Conservation (phyloP, 2,888 invertebrate species). For the Disparrhopalites patrizii region DNA sequence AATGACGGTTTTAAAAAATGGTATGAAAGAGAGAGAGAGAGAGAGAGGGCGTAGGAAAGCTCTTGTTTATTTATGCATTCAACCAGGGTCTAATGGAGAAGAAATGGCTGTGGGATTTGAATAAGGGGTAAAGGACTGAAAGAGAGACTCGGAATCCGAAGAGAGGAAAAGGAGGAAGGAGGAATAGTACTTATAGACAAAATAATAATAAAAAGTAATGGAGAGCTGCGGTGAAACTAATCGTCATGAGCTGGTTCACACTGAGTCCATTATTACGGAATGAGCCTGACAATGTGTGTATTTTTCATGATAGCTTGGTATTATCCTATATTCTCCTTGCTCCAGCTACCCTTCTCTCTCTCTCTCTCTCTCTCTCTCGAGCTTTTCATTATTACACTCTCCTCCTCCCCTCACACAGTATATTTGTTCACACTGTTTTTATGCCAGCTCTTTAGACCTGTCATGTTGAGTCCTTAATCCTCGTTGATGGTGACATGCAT, state of each 20-base stretch:
- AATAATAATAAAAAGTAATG: neutral
- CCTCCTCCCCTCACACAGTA: conserved; percentile 3
- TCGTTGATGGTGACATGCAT: conserved; percentile 36
- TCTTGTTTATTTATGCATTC: too few relatives aligned
- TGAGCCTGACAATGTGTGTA: neutral
- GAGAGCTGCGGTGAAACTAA: conserved; percentile 8
- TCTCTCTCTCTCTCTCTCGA: neutral
- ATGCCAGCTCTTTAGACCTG: conserved; percentile 30
- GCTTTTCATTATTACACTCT: neutral
- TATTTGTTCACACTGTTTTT: conserved; percentile 27
- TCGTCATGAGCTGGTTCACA: conserved; percentile 4
- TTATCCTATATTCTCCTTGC: neutral
- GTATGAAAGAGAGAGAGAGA: neutral
- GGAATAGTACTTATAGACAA: neutral
- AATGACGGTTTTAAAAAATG: neutral
- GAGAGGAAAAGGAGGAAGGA: too few relatives aligned
- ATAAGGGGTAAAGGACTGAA: too few relatives aligned
- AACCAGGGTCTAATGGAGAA: too few relatives aligned
- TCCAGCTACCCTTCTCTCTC: neutral
- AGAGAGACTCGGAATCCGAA: too few relatives aligned
- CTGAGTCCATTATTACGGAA: conserved; percentile 14
- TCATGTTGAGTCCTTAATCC: conserved; percentile 35
- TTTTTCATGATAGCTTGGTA: conserved; percentile 19
- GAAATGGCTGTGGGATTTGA: too few relatives aligned
- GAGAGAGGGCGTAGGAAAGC: too few relatives aligned